phyloP scores from a whole-genome alignment of 2,113 vertebrate species.

The Pontoporia blainvillei region DNA sequence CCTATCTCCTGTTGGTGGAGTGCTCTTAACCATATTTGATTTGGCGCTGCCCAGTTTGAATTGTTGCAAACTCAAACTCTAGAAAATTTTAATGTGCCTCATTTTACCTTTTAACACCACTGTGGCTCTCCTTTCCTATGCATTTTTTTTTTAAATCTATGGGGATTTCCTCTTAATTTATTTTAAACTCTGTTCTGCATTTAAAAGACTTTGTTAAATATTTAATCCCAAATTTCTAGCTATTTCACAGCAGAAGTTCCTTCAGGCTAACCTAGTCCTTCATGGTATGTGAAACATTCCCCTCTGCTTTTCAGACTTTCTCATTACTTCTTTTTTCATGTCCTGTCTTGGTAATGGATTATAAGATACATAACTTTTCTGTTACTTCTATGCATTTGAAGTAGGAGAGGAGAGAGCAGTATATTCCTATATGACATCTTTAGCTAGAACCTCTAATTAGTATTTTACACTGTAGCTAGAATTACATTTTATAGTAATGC shows the following conservation, averaged over 20 bases:
- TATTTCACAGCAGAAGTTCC: not conserved
- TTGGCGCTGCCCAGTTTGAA: not conserved
- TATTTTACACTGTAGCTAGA: not conserved
- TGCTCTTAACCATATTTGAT: not conserved
- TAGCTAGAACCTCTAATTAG: not conserved
- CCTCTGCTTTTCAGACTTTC: not conserved
- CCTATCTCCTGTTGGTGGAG: not conserved
- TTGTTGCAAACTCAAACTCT: not conserved
- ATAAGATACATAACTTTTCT: not conserved
- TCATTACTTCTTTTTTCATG: not conserved
- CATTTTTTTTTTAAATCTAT: not conserved
- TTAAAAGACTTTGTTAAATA: not conserved
- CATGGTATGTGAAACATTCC: not conserved
- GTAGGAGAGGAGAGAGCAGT: not conserved
- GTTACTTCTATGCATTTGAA: constrained; percentile 5
- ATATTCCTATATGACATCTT: not conserved
- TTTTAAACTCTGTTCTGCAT: not conserved
- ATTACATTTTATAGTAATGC: constrained; percentile 2
- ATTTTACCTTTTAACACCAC: not conserved
- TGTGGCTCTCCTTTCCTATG: not conserved
- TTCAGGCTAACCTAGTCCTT: not conserved
- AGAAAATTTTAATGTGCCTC: not conserved
- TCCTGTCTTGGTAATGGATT: not conserved
- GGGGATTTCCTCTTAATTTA: not conserved
- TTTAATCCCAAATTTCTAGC: not conserved